These are phyloP conservation scores for Crenuchus spilurus DNA, from an alignment of 2,797 vertebrate genomes.

Conservation along the genomic window DNA sequence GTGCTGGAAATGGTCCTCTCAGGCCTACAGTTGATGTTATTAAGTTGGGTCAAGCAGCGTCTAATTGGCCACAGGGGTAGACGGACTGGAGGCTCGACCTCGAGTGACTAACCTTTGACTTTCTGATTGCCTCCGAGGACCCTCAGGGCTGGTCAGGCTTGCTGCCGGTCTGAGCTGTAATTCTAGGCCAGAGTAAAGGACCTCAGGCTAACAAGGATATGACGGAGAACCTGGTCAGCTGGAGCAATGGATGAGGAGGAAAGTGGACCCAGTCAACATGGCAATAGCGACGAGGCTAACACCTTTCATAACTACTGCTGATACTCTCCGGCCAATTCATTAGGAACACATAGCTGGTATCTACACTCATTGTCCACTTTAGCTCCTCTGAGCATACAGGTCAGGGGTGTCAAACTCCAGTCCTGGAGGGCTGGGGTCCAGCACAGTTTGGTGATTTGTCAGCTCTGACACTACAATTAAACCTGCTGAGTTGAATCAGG, in stretches of 20 bases:
- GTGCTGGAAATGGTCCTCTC: background rate
- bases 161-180: constrained; percentile 71
- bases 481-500: too few species aligned
- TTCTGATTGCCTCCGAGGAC: constrained; percentile 75
- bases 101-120: constrained; percentile 77
- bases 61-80: constrained; percentile 75
- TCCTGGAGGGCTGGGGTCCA: too few species aligned
- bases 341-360: too few species aligned
- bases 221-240: constrained; percentile 49
- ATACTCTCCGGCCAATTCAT: too few species aligned
- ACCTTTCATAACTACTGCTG: too few species aligned
- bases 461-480: too few species aligned
- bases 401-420: too few species aligned
- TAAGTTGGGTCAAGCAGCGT: constrained; percentile 64
- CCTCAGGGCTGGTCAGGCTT: constrained; percentile 70
- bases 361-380: too few species aligned
- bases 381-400: too few species aligned
- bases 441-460: too few species aligned
- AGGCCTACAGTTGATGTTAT: constrained; percentile 17
- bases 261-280: constrained; percentile 47
- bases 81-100: constrained; percentile 63
- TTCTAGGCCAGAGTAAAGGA: constrained; percentile 69
- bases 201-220: constrained; percentile 70
- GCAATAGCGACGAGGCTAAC: constrained; percentile 10
- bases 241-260: constrained; percentile 23